Evolutionary conservation across 2,113 vertebrate species (phyloP).

Genomic region (Hassar affinis): DNA sequence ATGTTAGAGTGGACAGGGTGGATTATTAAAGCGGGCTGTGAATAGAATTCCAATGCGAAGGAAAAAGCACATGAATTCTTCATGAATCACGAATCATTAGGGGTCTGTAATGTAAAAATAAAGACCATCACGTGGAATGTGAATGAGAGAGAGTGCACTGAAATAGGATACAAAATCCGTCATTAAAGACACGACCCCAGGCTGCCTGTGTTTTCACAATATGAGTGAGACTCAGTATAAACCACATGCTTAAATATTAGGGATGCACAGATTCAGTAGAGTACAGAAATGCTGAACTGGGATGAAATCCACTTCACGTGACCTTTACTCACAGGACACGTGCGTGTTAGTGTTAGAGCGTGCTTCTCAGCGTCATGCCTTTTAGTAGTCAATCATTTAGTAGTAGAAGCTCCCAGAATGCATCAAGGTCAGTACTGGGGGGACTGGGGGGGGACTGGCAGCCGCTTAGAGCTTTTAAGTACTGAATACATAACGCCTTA

Average conservation of each 20-base stretch:
- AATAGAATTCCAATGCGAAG: neutral
- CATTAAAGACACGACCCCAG: neutral
- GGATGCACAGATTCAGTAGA: neutral
- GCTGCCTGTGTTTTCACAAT: neutral
- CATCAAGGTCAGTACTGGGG: neutral
- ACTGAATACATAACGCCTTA: neutral
- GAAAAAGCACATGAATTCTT: neutral
- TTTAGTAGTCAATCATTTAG: neutral
- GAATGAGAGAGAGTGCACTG: no score
- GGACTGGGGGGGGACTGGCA: neutral
- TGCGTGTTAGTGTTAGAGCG: neutral
- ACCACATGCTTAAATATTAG: conserved; percentile 2
- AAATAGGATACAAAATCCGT: no score
- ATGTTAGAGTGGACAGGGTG: neutral
- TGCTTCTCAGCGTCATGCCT: neutral
- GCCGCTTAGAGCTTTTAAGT: neutral
- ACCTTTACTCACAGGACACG: neutral
- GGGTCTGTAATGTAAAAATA: neutral
- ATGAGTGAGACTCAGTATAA: neutral
- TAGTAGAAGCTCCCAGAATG: neutral
- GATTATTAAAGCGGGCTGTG: neutral
- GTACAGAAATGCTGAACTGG: neutral
- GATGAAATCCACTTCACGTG: neutral
- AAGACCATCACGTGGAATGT: neutral
- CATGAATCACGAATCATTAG: neutral